Evolutionary conservation across 1,140 invertebrate genomes (phyloP).

Genomic region (Bombyx mandarina): DNA sequence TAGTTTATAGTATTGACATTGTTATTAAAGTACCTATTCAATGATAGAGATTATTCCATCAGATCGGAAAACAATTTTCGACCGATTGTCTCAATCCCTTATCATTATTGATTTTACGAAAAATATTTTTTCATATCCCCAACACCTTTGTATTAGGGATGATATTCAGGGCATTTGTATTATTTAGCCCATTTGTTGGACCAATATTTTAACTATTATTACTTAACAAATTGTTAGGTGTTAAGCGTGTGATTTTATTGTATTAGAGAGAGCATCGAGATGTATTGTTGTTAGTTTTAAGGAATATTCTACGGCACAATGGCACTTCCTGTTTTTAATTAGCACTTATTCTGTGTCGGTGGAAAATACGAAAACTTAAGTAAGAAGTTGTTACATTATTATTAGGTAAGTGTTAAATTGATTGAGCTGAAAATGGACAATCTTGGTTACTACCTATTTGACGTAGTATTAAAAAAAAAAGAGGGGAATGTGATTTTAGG

Average conservation of each 20-base stretch:
- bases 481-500: slow-evolving; percentile 62
- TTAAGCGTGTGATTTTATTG: slow-evolving; percentile 71
- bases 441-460: slow-evolving; percentile 65
- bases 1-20: slow-evolving; percentile 69
- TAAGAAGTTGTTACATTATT: slow-evolving; percentile 71
- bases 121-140: slow-evolving; percentile 71
- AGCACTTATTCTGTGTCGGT: slow-evolving; percentile 71
- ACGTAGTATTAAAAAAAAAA: slow-evolving; percentile 62
- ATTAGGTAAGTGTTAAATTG: slow-evolving; percentile 71
- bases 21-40: slow-evolving; percentile 65
- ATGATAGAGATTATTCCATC: slow-evolving; percentile 64
- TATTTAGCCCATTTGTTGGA: slow-evolving; percentile 72
- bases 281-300: slow-evolving; percentile 70
- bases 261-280: slow-evolving; percentile 65
- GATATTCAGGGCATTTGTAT: slow-evolving; percentile 71
- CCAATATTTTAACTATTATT: slow-evolving; percentile 72
- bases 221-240: slow-evolving; percentile 70
- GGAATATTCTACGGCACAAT: slow-evolving; percentile 67
- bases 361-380: slow-evolving; percentile 61
- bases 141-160: slow-evolving; percentile 68
- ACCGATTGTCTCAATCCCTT: slow-evolving; percentile 62
- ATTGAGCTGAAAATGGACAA: slow-evolving; percentile 68
- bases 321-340: slow-evolving; percentile 71
- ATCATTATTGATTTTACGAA: slow-evolving; percentile 69
- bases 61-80: slow-evolving; percentile 48